Evolutionary conservation across 2,888 invertebrate species (phyloP).

Genomic region (Pandemis heparana): DNA sequence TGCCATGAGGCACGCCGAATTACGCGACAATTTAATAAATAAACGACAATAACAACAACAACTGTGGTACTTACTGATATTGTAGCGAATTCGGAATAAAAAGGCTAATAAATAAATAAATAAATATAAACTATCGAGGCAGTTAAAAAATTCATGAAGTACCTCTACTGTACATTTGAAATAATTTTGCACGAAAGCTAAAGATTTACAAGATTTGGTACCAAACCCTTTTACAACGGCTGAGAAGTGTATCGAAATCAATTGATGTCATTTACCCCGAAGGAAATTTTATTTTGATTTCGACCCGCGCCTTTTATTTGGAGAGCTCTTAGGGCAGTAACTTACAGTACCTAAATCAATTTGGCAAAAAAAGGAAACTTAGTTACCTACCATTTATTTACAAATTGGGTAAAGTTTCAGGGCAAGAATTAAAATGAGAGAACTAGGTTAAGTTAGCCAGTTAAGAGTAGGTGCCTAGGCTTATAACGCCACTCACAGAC

Average conservation of each 20-base stretch:
- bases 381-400: conserved; percentile 11
- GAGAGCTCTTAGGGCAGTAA: conserved; percentile 32
- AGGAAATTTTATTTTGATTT: conserved; percentile 32
- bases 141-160: too few species aligned
- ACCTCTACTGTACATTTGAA: background rate
- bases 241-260: conserved; percentile 2
- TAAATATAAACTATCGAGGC: too few species aligned
- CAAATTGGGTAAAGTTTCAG: conserved; percentile 12
- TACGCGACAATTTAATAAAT: too few species aligned
- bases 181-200: too few species aligned
- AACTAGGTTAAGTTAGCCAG: background rate
- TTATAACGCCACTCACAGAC: too few species aligned
- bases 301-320: conserved; percentile 33
- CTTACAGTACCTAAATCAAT: conserved; percentile 31
- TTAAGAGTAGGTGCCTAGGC: too few species aligned
- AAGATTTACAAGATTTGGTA: background rate
- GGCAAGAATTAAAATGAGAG: conserved; percentile 9
- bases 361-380: conserved; percentile 17
- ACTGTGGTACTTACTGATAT: too few species aligned
- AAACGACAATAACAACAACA: too few species aligned
- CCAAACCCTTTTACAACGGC: conserved; percentile 5
- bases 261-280: conserved; percentile 24
- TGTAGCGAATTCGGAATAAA: too few species aligned
- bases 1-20: too few species aligned
- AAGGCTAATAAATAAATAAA: too few species aligned